phyloP scores from a whole-genome alignment of 2,888 invertebrate genomes.

The Blastobasis lacticolella region DNA sequence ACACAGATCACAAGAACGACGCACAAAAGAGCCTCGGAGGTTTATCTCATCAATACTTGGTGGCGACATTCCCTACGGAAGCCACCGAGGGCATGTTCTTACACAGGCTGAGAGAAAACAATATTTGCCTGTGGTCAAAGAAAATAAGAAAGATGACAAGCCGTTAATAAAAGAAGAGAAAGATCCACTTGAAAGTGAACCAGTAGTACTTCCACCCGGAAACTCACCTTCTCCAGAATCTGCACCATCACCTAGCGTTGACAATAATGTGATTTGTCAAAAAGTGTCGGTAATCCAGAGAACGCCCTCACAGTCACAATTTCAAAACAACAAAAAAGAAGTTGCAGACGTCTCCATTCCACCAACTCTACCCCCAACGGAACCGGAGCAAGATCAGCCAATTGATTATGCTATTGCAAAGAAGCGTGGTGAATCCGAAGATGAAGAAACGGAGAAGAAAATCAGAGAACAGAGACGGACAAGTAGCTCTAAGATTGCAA shows the following conservation, averaged over 20 bases:
- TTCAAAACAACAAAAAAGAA: conserved; percentile 64
- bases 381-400: conserved; percentile 88
- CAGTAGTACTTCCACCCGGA: conserved; percentile 71
- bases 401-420: conserved; percentile 92
- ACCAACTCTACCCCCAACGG: conserved; percentile 61
- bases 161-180: conserved; percentile 77
- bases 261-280: conserved; percentile 79
- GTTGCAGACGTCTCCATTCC: conserved; percentile 67
- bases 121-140: conserved; percentile 77
- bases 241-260: conserved; percentile 76
- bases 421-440: conserved; percentile 79
- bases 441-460: conserved; percentile 80
- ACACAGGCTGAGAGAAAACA: conserved; percentile 88
- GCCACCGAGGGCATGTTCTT: conserved; percentile 81
- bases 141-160: conserved; percentile 69
- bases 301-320: conserved; percentile 77
- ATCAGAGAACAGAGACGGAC: conserved; percentile 80
- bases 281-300: conserved; percentile 88
- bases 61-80: conserved; percentile 88
- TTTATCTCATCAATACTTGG: conserved; percentile 88
- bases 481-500: conserved; percentile 79
- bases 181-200: conserved; percentile 77
- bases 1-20: conserved; percentile 42
- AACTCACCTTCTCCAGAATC: conserved; percentile 70
- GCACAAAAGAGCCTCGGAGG: conserved; percentile 70